phyloP scores from a whole-genome alignment of 2,113 vertebrate species.

The Callocephalon fimbriatum region DNA sequence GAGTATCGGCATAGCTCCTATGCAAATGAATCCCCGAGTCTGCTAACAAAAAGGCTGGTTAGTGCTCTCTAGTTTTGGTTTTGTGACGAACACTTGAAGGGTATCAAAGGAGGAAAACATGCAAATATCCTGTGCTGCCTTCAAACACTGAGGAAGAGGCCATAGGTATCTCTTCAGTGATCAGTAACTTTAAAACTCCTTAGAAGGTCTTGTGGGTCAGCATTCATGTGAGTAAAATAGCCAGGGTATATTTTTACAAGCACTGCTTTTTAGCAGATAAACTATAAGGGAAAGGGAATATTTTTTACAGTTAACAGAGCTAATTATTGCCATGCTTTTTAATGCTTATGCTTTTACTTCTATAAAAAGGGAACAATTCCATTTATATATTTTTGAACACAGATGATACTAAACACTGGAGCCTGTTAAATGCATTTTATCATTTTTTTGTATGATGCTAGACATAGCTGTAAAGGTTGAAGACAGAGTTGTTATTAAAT shows the following conservation, averaged over 20 bases:
- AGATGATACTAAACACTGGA: not conserved
- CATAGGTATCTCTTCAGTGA: not conserved
- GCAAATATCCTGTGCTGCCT: not conserved
- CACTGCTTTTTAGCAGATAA: not conserved
- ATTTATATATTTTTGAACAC: not conserved
- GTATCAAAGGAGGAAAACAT: not conserved
- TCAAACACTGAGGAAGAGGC: not conserved
- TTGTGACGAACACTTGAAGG: not conserved
- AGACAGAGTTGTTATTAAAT: not conserved
- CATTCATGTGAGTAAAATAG: not conserved
- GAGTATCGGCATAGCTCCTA: not conserved
- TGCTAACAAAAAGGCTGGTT: not conserved
- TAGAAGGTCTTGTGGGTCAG: not conserved
- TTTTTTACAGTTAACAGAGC: not conserved
- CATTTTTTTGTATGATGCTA: not conserved
- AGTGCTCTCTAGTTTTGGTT: not conserved
- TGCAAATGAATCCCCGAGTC: not conserved
- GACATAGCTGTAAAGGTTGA: not conserved
- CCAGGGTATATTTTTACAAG: not conserved
- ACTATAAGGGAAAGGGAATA: not conserved
- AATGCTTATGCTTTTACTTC: not conserved
- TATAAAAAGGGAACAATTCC: not conserved
- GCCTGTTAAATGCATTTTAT: not conserved
- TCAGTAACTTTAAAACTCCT: not conserved
- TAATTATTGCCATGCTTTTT: not conserved